Conservation (phyloP, 2,113 vertebrate genomes). For the Ellobius talpinus region DNA sequence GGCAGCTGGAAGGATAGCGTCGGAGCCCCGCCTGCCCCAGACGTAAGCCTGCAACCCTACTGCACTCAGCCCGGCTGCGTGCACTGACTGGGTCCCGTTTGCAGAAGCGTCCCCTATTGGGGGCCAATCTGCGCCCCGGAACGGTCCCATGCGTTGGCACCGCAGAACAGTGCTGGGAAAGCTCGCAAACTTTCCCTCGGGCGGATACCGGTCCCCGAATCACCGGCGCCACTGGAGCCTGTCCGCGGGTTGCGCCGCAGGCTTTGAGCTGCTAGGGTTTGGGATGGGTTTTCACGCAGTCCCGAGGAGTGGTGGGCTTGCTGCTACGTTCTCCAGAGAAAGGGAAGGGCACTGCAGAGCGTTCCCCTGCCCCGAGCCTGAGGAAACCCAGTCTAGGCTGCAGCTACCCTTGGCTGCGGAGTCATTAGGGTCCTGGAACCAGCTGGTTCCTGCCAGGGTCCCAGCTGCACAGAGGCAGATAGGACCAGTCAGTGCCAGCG, state of each 20-base stretch:
- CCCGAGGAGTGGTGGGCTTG: not conserved
- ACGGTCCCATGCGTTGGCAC: not conserved
- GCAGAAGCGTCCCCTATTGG: not conserved
- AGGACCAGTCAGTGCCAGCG: too few relatives aligned
- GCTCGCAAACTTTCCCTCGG: not conserved
- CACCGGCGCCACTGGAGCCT: accelerated
- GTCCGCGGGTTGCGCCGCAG: not conserved
- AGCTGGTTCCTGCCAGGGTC: constrained; percentile 25
- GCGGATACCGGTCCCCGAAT: accelerated
- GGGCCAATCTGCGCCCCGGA: not conserved
- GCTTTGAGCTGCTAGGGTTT: not conserved
- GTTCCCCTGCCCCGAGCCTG: not conserved
- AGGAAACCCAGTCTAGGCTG: not conserved
- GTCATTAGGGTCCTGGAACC: not conserved
- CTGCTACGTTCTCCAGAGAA: not conserved
- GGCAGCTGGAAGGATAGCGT: not conserved
- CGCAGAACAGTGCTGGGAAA: not conserved
- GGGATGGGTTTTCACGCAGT: not conserved
- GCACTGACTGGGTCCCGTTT: not conserved
- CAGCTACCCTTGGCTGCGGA: not conserved
- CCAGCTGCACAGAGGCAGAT: not conserved
- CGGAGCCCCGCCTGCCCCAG: not conserved
- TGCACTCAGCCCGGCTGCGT: not conserved
- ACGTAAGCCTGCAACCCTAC: not conserved
- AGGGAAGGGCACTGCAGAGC: not conserved